Evolutionary conservation across 2,888 invertebrate species (phyloP), one percentile per base, ranked within the genome.

Genomic region (Eupeodes latifasciatus): DNA sequence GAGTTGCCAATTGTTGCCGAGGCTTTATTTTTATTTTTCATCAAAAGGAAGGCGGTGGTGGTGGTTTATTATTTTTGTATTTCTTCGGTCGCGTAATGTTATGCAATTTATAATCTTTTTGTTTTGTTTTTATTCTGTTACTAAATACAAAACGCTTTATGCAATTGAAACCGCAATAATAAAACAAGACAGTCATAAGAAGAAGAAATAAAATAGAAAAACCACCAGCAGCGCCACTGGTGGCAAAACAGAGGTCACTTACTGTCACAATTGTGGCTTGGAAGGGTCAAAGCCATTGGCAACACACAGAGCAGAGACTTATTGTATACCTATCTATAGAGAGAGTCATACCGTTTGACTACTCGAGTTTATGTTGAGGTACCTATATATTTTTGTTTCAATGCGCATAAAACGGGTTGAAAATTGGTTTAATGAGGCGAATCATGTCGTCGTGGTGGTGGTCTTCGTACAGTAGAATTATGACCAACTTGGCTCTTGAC

Each of bases 211-310:
- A 19, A 36, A 34, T 14, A 64, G 36, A 40, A 53, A 34, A 34
- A 55, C 16, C 61, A 53, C 16, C 7, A 36, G 49, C 67, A 53
- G 53, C 16, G 40, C 69, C 34, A 44, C 55, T 55, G 19, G 71
- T 40, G 55, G 64, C 44, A 81, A 61, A 47, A 77, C n/a, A 16
- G 78, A 82, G 85, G 78, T 86, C 83, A 78, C 79, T 55, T 78
- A 79, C 64, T 82, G 82, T 82, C 86, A 76, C 71, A 71, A 71
- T 71, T 71, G 64, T 59, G 51, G 47, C 79, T 71, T 76, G 76
- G 36, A 83, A 80, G 83, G 83, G 86, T 87, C 86, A 83, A 79
- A 83, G 86, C 86, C 86, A 87, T 87, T 87, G 86, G 83, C 86
- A 80, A 75, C n/a, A 66, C 16, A 57, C 44, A 66, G 14, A 51